These are phyloP conservation scores for Pseudorhombus dupliciocellatus DNA, from an alignment of 2,113 vertebrate genomes.

Conservation along the genomic window DNA sequence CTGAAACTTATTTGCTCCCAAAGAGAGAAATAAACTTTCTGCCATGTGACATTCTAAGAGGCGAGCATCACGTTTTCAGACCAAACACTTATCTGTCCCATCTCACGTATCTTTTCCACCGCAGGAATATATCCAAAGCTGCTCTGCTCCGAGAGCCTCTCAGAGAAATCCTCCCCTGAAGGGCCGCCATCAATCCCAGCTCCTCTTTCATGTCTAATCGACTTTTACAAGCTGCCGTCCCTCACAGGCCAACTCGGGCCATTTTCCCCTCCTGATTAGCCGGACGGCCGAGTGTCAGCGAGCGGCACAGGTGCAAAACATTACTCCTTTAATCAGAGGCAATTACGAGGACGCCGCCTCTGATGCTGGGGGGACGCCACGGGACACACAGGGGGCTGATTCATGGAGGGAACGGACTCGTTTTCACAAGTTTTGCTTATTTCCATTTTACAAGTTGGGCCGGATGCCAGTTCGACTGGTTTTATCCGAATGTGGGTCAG, in stretches of 20 bases:
- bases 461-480: constrained; percentile 4
- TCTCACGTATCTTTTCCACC: constrained; percentile 45
- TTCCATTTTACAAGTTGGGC: constrained; percentile 9
- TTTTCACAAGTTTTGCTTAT: constrained; percentile 34
- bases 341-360: constrained; percentile 55
- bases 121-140: constrained; percentile 64
- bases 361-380: constrained; percentile 24
- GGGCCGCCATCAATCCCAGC: constrained; percentile 47
- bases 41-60: constrained; percentile 43
- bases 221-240: constrained; percentile 63
- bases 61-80: constrained; percentile 43
- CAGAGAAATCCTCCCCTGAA: constrained; percentile 52
- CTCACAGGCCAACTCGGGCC: constrained; percentile 52
- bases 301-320: constrained; percentile 68
- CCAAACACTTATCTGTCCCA: constrained; percentile 63
- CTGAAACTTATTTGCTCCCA: constrained; percentile 8
- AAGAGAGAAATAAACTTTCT: constrained; percentile 36
- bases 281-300: constrained; percentile 30
- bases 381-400: constrained; percentile 6
- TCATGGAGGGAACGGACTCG: constrained; percentile 8
- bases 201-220: constrained; percentile 73
- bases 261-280: constrained; percentile 51
- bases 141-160: constrained; percentile 44
- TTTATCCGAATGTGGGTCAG: background rate
- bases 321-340: constrained; percentile 60